A percentile compares a stretch with the other conserved stretches of the same genome.
Evolutionary conservation across 1,140 invertebrate species (phyloP).

Genomic region (Euschistus heros): DNA sequence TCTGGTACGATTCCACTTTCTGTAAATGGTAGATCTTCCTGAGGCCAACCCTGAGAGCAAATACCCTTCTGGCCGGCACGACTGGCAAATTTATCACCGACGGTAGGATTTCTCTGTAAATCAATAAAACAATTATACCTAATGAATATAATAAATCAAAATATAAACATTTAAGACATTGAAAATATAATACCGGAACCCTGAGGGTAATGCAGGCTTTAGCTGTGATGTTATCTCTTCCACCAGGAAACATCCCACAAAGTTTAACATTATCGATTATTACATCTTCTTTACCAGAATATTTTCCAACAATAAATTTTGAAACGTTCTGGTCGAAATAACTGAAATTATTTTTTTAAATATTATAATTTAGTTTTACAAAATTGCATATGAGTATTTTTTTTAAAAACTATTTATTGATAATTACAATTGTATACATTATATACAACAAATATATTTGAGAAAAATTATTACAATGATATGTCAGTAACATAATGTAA

Average conservation of each 20-base stretch:
- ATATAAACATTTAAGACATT: neutral
- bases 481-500: too few species aligned
- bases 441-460: too few species aligned
- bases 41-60: conserved; percentile 82
- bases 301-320: conserved; percentile 49
- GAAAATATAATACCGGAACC: conserved; percentile 52
- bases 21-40: conserved; percentile 92
- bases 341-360: conserved; percentile 36
- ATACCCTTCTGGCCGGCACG: conserved; percentile 98
- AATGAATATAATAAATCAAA: neutral
- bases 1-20: conserved; percentile 89
- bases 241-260: conserved; percentile 56
- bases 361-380: neutral
- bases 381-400: neutral
- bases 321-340: conserved; percentile 56
- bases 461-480: too few species aligned
- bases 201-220: conserved; percentile 66
- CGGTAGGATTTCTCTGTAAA: conserved; percentile 76
- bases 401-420: neutral
- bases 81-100: conserved; percentile 98
- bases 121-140: neutral
- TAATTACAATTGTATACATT: too few species aligned
- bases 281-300: conserved; percentile 66
- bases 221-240: conserved; percentile 37
- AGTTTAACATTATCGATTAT: conserved; percentile 74